A percentile compares a stretch with the other conserved stretches of the same genome.
phyloP scores from a whole-genome alignment of 2,888 invertebrate genomes.

The Andrena dorsata region DNA sequence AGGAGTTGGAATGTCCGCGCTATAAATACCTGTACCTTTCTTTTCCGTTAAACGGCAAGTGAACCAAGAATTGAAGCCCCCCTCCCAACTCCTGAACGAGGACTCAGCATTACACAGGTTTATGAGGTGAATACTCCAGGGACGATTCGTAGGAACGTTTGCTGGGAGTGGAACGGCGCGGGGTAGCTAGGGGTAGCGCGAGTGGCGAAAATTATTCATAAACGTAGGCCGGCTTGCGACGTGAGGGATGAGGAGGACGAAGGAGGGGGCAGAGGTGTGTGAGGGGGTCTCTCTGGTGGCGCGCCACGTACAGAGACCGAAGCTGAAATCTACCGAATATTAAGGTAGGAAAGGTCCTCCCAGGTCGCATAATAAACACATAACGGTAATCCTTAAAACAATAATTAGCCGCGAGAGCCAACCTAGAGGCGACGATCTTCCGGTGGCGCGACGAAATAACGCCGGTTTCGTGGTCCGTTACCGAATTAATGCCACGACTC shows the following conservation, averaged over 20 bases:
- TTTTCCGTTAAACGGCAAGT: slow-evolving; percentile 12
- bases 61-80: slow-evolving; percentile 43
- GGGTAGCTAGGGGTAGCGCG: slow-evolving; percentile 54
- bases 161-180: slow-evolving; percentile 50
- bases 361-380: slow-evolving; percentile 83
- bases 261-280: slow-evolving; percentile 55
- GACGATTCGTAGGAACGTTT: slow-evolving; percentile 64
- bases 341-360: slow-evolving; percentile 75
- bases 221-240: slow-evolving; percentile 76
- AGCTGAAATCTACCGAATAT: slow-evolving; percentile 82
- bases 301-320: slow-evolving; percentile 67
- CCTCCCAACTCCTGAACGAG: slow-evolving; percentile 36
- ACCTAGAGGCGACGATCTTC: slow-evolving; percentile 74
- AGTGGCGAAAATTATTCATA: slow-evolving; percentile 83
- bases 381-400: slow-evolving; percentile 85
- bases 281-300: slow-evolving; percentile 45
- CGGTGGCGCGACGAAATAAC: slow-evolving; percentile 63
- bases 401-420: slow-evolving; percentile 82
- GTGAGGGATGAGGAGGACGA: slow-evolving; percentile 39
- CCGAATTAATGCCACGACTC: slow-evolving; percentile 76
- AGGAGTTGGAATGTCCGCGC: neutral
- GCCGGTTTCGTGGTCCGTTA: slow-evolving; percentile 75
- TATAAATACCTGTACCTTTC: neutral
- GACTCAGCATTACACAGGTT: slow-evolving; percentile 60
- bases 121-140: slow-evolving; percentile 64